Evolutionary conservation across 35 echinoderm and acorn worm species (phyloP), one percentile per base, ranked within the genome.

Genomic region (Apostichopus parvimensis): DNA sequence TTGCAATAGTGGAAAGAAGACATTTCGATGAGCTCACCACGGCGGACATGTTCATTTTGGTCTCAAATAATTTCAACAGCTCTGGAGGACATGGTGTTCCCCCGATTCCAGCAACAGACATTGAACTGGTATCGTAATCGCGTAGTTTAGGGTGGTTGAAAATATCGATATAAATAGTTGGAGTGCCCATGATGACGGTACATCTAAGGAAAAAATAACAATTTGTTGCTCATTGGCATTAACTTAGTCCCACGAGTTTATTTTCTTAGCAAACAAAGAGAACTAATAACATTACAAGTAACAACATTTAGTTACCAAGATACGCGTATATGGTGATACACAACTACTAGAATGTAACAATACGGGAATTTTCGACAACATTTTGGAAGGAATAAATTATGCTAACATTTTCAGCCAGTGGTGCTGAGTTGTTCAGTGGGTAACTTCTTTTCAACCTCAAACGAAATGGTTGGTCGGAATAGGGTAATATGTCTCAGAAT

Each of bases 131-230:
- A 73, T 98, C 94, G 53, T 91, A 98, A 25, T 93, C 17, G 18
- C 87, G 71, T 15, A 15, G 10, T 21, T 73, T 73, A 15, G 93
- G 96, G 60, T 98, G 96, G 56, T 98, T 78, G 75, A 98, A 25
- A 82, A 93, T 95, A 56, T 91, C 89, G 21, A 98, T 98, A 82
- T 93, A 95, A 88, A 98, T 95, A 13, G 96, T 98, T 55, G 96
- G 96, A 3, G 94, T 98, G 4, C 96, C 96, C 15, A 91, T 83
- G 25, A 91, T 20, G 4, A 86, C 70, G 18, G 96, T 98, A 54
- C 86, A 65, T 87, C 95, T 97, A 89, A 17, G 89, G 58, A 66
- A 73, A 60, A 7, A 0, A 60, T 60, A 9, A 9, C 58, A 60
- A 60, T 60, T 5, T 60, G 11, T 60, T 9, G 1, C 6, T 60